These are phyloP conservation scores for Balaenoptera acutorostrata DNA, from an alignment of 2,113 vertebrate species.

Conservation along the genomic window DNA sequence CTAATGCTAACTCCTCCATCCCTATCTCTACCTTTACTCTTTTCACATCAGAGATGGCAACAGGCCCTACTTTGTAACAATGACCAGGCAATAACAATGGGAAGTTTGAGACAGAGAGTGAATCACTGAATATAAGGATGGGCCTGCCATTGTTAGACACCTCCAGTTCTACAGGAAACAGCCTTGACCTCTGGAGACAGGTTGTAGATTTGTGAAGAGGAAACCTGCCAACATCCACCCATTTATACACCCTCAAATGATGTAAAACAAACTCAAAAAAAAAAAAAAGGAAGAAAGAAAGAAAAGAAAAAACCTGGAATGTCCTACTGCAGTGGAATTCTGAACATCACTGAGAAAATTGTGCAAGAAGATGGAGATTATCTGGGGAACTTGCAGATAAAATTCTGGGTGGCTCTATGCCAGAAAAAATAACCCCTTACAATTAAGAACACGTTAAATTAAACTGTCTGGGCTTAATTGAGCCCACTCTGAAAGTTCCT, in stretches of 20 bases:
- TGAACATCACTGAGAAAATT: constrained; percentile 43
- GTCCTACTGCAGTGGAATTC: neutral
- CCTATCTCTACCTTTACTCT: neutral
- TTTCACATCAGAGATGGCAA: constrained; percentile 18
- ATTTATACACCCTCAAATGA: neutral
- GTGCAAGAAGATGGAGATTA: constrained; percentile 61
- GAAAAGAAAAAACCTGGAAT: neutral
- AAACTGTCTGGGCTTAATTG: constrained; percentile 80
- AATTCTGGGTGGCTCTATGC: constrained; percentile 65
- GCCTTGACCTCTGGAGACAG: neutral
- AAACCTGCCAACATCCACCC: neutral
- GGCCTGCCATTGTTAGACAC: neutral
- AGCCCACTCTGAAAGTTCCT: constrained; percentile 67
- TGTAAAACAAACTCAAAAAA: constrained; percentile 32
- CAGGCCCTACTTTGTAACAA: neutral
- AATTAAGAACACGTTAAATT: constrained; percentile 77
- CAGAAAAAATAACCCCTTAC: constrained; percentile 78
- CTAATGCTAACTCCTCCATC: neutral
- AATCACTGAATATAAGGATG: neutral
- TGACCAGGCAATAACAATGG: neutral
- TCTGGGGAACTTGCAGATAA: constrained; percentile 56
- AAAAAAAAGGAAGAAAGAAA: neutral
- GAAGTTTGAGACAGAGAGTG: neutral
- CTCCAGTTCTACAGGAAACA: neutral
- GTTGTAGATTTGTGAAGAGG: neutral